Base-by-base conservation (phyloP, 2,113 vertebrate species). In the Progne subis region DNA sequence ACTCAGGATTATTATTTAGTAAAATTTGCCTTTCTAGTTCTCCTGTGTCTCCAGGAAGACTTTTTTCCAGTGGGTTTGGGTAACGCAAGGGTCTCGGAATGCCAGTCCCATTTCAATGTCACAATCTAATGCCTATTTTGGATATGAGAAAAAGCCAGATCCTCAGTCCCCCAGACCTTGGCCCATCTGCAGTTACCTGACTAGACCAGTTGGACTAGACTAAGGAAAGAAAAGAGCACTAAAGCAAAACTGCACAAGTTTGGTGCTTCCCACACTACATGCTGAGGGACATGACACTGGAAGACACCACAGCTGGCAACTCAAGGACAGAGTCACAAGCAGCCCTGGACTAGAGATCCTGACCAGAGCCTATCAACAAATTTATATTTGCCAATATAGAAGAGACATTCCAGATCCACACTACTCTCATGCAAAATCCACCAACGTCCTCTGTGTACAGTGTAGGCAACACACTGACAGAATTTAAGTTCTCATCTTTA, bases 281-380 rank as follows among this genome's bases (percentile, higher is more conserved):
- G 0, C 26, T 50, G 31, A 53, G 32, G 18, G n/a, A 16, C 18
- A 9, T 6, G 2, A 5, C 25, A 11, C 41, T 76, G 18, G 18
- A 55, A 80, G 25, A 39, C 6, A 76, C 37, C 68, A 64, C 29
- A 77, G 31, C 25, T 72, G 26, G 29, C 19, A 92, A 26, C 44
- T 70, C 47, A 70, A 34, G 23, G 16, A 78, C 15, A 52, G 79
- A 32, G 18, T 7, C 59, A 34, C 1, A 1, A 69, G 56, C 24
- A 93, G 23, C 24, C 39, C 77, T 37, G 25, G 47, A 55, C 18
- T 18, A 61, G 31, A 37, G 24, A 31, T 50, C 37, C 43, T 41
- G 21, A 23, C 3, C 20, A 76, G 31, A 67, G 23, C 19, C 44
- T 31, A 13, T 21, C 24, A 61, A 50, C 10, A 18, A 39, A 60